Conservation (phyloP, 2,113 vertebrate species). For the Galemys pyrenaicus region DNA sequence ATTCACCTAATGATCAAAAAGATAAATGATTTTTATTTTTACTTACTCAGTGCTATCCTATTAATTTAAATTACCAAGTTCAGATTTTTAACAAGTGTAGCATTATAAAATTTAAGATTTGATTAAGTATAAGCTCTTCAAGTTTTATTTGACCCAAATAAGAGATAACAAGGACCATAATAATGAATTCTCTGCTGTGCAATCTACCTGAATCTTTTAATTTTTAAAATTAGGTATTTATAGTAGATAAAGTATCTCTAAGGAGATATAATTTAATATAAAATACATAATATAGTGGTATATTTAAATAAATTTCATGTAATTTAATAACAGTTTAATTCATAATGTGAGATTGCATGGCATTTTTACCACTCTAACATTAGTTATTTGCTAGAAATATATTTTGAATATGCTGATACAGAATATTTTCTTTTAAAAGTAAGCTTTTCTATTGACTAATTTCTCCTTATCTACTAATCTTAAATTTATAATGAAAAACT, state of each 20-base stretch:
- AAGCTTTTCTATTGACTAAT: neutral
- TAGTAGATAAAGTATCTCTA: neutral
- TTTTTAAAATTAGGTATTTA: constrained; percentile 4
- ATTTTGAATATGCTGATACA: constrained; percentile 17
- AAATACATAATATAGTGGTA: neutral
- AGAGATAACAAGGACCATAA: neutral
- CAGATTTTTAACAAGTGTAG: neutral
- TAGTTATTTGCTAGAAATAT: neutral
- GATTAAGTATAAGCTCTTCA: neutral
- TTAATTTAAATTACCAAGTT: constrained; percentile 14
- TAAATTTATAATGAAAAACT: constrained; percentile 26
- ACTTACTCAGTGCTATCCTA: neutral
- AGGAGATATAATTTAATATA: neutral
- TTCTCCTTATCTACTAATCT: neutral
- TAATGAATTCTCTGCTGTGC: neutral
- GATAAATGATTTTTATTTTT: neutral
- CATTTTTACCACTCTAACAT: neutral
- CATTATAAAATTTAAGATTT: constrained; percentile 39
- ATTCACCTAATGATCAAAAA: neutral
- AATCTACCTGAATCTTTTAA: neutral
- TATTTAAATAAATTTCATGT: neutral
- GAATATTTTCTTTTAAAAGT: neutral
- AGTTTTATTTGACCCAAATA: neutral
- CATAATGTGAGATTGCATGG: neutral
- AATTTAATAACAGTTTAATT: constrained; percentile 1